A percentile compares a stretch with the other conserved stretches of the same genome.
Evolutionary conservation across 2,113 vertebrate genomes (phyloP).

Genomic region (Mastomys coucha): DNA sequence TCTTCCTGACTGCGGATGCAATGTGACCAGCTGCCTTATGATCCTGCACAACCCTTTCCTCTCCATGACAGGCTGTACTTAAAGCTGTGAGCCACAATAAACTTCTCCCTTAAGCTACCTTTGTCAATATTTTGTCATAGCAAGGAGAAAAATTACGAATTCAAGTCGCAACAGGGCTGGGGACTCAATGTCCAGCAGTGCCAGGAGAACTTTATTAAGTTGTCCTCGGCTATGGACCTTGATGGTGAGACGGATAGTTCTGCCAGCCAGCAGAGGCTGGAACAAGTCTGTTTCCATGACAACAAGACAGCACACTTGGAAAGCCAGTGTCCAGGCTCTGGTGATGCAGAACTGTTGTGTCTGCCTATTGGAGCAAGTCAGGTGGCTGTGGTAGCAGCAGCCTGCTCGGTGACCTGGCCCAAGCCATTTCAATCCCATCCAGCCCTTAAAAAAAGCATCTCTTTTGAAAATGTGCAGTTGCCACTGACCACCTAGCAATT

Average conservation of each 20-base stretch:
- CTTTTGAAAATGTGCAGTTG: not conserved
- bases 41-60: not conserved
- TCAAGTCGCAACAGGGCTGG: not conserved
- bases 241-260: not conserved
- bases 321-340: not conserved
- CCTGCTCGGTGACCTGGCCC: not conserved
- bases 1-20: not conserved
- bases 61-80: not conserved
- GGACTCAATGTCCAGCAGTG: not conserved
- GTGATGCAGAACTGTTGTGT: not conserved
- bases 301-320: not conserved
- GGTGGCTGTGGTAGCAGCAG: not conserved
- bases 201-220: not conserved
- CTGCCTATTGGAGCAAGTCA: not conserved
- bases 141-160: not conserved
- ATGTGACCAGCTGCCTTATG: not conserved
- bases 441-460: not conserved
- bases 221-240: not conserved
- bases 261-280: not conserved
- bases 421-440: not conserved
- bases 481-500: not conserved
- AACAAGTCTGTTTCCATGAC: slow-evolving; percentile 9
- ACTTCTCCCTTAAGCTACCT: not conserved
- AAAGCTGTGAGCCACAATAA: not conserved
- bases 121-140: not conserved